These are phyloP conservation scores for Embiotoca jacksoni DNA, from an alignment of 2,113 vertebrate species.

Conservation along the genomic window DNA sequence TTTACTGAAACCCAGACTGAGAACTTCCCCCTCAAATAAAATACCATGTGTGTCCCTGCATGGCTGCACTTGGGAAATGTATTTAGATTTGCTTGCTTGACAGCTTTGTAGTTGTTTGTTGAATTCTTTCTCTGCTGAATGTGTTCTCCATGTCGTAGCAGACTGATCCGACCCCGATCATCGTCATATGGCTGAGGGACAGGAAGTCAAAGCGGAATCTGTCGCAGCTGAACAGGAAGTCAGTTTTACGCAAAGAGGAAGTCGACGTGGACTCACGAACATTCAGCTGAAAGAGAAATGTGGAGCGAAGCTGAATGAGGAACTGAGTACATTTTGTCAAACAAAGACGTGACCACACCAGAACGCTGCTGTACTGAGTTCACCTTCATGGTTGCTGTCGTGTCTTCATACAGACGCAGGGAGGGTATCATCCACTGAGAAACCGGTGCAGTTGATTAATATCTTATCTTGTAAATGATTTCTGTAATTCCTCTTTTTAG, in stretches of 20 bases:
- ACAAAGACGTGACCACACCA: neutral
- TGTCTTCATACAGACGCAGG: neutral
- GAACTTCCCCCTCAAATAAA: too few relatives aligned
- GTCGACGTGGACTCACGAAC: neutral
- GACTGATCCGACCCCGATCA: neutral
- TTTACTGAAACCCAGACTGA: too few relatives aligned
- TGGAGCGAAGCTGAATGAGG: neutral
- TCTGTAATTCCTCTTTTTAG: too few relatives aligned
- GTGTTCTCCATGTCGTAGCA: neutral
- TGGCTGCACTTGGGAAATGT: too few relatives aligned
- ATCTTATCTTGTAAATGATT: too few relatives aligned
- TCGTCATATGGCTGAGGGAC: slow-evolving; percentile 9
- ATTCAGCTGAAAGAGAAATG: slow-evolving; percentile 10
- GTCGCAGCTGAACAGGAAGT: slow-evolving; percentile 44
- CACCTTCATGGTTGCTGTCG: neutral
- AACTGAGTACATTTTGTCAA: neutral
- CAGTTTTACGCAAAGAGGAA: slow-evolving; percentile 19
- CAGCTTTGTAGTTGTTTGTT: too few relatives aligned
- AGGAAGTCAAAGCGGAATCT: slow-evolving; percentile 39
- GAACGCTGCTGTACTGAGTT: neutral
- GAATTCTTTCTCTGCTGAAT: too few relatives aligned
- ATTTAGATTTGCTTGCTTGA: too few relatives aligned
- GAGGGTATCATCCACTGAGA: slow-evolving; percentile 25
- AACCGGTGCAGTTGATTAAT: neutral
- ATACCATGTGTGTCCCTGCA: too few relatives aligned